Conservation (phyloP, 2,888 invertebrate genomes). For the Synanthedon andrenaeformis region DNA sequence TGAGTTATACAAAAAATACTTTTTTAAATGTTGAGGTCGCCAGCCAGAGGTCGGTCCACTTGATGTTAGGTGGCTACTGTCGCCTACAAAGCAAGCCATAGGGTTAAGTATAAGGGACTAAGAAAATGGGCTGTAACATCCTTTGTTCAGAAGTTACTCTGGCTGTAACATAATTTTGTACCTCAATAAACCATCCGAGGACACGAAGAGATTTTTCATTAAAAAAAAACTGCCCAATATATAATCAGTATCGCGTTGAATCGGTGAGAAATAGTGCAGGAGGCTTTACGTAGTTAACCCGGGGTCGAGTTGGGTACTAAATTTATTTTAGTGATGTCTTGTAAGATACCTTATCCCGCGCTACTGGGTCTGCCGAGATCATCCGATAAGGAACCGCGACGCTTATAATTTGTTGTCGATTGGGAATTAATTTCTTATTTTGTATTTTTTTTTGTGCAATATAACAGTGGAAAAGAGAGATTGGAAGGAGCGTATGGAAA, state of each 20-base stretch:
- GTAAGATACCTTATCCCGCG: slow-evolving; percentile 48
- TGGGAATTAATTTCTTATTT: slow-evolving; percentile 27
- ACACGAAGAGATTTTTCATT: slow-evolving; percentile 1
- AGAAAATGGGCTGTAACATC: too few relatives aligned
- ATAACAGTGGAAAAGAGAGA: neutral
- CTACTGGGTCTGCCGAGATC: slow-evolving; percentile 45
- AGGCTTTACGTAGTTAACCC: slow-evolving; percentile 48
- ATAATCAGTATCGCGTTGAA: slow-evolving; percentile 31
- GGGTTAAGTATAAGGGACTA: too few relatives aligned
- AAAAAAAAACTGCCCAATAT: slow-evolving; percentile 12
- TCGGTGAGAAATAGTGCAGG: slow-evolving; percentile 50
- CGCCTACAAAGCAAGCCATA: too few relatives aligned
- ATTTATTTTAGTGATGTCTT: slow-evolving; percentile 56
- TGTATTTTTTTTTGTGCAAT: neutral
- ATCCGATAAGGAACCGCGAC: slow-evolving; percentile 30
- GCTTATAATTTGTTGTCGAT: slow-evolving; percentile 43
- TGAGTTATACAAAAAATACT: too few relatives aligned
- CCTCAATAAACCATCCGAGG: neutral
- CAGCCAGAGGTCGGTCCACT: too few relatives aligned
- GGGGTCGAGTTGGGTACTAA: slow-evolving; percentile 40
- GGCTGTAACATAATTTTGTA: too few relatives aligned
- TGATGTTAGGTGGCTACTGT: too few relatives aligned
- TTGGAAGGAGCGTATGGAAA: too few relatives aligned
- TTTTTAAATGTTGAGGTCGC: too few relatives aligned
- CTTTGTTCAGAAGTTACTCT: too few relatives aligned